These are phyloP conservation scores for Lasiommata megera DNA, from an alignment of 2,888 invertebrate species.

Conservation along the genomic window DNA sequence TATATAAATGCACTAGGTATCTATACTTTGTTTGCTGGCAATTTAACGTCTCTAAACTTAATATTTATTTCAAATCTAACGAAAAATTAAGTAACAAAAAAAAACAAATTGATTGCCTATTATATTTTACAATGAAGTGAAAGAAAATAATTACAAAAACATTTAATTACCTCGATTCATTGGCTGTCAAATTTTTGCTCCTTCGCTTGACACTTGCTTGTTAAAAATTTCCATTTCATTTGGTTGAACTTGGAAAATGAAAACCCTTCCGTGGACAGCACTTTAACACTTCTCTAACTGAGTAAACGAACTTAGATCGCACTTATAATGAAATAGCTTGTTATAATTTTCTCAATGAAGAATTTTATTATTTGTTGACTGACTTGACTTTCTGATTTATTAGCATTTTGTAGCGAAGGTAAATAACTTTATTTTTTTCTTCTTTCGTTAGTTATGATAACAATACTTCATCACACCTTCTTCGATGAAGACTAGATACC, in stretches of 20 bases:
- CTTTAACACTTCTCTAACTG: conserved; percentile 45
- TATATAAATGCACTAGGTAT: too few relatives aligned
- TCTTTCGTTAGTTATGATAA: too few relatives aligned
- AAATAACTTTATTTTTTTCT: too few relatives aligned
- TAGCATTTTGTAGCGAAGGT: background rate
- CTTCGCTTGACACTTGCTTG: conserved; percentile 51
- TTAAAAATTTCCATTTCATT: conserved; percentile 79
- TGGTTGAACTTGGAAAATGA: conserved; percentile 54
- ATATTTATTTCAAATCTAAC: too few relatives aligned
- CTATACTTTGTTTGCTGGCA: too few relatives aligned
- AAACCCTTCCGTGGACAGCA: conserved; percentile 55
- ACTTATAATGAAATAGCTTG: conserved; percentile 63
- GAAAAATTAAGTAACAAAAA: background rate
- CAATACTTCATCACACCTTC: too few relatives aligned
- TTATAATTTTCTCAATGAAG: conserved; percentile 66
- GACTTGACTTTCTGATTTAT: conserved; percentile 12
- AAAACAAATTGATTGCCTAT: conserved; percentile 12
- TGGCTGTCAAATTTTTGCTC: conserved; percentile 46
- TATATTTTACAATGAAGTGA: conserved; percentile 16
- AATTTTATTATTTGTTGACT: conserved; percentile 34
- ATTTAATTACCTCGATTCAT: conserved; percentile 63
- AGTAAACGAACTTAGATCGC: conserved; percentile 43
- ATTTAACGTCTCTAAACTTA: too few relatives aligned
- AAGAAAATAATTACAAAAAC: conserved; percentile 45
- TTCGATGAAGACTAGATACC: too few relatives aligned